Evolutionary conservation across 2,888 invertebrate genomes (phyloP).

Genomic region (Apomyelois bistriatella): DNA sequence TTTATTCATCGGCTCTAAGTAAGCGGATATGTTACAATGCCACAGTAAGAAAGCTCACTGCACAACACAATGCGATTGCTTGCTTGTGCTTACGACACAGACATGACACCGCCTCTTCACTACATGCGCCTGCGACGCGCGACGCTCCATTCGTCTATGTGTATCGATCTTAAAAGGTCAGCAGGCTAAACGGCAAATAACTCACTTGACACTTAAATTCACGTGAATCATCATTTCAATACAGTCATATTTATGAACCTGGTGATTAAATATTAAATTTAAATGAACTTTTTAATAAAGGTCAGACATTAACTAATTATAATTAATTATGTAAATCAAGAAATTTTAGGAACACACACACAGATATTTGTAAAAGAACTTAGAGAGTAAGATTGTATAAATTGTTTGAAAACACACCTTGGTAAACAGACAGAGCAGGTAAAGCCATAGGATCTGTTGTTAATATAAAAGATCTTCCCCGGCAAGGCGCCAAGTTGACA

Average conservation of each 20-base stretch:
- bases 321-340: not conserved
- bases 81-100: not conserved
- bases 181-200: conserved; percentile 19
- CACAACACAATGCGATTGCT: conserved; percentile 1
- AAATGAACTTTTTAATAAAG: not conserved
- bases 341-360: no score
- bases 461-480: conserved; percentile 34
- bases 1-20: conserved; percentile 41
- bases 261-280: not conserved
- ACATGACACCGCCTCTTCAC: conserved; percentile 18
- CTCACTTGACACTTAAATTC: conserved; percentile 7
- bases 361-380: not conserved
- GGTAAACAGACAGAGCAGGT: conserved; percentile 44
- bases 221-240: not conserved
- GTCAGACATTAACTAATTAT: not conserved
- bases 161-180: conserved; percentile 10
- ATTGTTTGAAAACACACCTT: conserved; percentile 46
- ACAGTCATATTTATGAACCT: not conserved
- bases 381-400: conserved; percentile 34
- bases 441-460: conserved; percentile 40
- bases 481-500: conserved; percentile 28
- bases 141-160: conserved; percentile 14
- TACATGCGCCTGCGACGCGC: conserved; percentile 27
- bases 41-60: conserved; percentile 58
- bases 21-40: conserved; percentile 64